Evolutionary conservation across 2,113 vertebrate species (phyloP), one percentile per base, ranked within the genome.

Genomic region (Ceratotherium simum): DNA sequence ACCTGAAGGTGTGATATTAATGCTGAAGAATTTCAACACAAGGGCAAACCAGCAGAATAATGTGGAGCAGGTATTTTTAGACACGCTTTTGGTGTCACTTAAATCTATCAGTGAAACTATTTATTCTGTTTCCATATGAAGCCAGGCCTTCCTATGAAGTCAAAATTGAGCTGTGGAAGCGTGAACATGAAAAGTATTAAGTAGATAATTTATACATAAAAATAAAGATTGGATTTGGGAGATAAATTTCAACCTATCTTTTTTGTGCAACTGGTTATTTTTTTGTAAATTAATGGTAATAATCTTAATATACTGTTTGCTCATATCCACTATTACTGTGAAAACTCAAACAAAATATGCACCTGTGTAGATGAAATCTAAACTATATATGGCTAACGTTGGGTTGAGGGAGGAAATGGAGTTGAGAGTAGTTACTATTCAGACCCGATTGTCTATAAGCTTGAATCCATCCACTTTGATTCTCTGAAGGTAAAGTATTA

Each of bases 21-120:
- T 60, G 14, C 2, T 75, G 29, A 73, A 25, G 1, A 80, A 64
- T 84, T 84, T 94, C 73, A 83, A 58, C 7, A 54, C 51, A 78
- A 76, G 18, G 36, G 8, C 3, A 86, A 89, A 75, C 3, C 7
- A 78, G 39, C n/a, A 90, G 7, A 48, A 60, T 92, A 70, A 81
- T 69, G 48, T 13, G 56, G 27, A 79, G 18, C 14, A 48, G 23
- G 54, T 42, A 87, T 58, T 89, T 97, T 95, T 82, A 95, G 29
- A 23, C 0, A 93, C 0, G 0, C 48, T 89, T 96, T 82, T 51
- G 29, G 21, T 72, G 33, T 81, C 33, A 62, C 46, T 93, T 84
- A 90, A 42, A 83, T 79, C 56, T 23, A 42, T 85, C 7, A 75
- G 31, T 95, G 39, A 54, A 54, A 84, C 90, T 33, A 97, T 83